Base-by-base conservation (phyloP, 2,797 vertebrate genomes). In the Tokudaia tokunoshimensis region DNA sequence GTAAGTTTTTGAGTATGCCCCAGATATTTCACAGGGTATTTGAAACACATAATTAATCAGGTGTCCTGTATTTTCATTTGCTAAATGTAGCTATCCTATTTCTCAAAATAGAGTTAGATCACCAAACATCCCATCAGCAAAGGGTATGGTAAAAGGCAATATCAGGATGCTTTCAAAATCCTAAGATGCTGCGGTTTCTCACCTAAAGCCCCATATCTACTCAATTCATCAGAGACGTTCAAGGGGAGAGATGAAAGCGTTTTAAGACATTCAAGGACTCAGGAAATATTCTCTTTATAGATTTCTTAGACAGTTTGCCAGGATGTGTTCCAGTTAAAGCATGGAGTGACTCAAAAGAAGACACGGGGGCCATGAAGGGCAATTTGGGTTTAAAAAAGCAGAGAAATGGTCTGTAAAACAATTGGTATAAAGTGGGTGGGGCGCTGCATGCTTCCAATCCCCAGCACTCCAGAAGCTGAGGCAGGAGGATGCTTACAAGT, bases 141-240 rank as follows among this genome's bases (percentile, higher is more conserved):
- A 14, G 52, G 29, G 22, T n/a, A 44, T 85, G 3, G 34, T 76
- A 88, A 92, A 67, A 86, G 63, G 37, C 17, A 89, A 24, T 74
- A 41, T 57, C 29, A 95, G 29, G 47, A 44, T 86, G 24, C 57
- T 82, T 95, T 92, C 26, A 96, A 87, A 91, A 82, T 85, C 41
- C 4, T 5, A 72, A 93, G 76, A 75, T 34, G 47, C 31, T 83
- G 24, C n/a, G 34, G 75, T 87, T 83, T 94, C 89, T 57, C 61
- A 37, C 11, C 61, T 79, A 70, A 70, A 85, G 31, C 13, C 34
- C 13, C 9, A 31, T 41, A 44, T 26, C 44, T 89, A 84, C 19
- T n/a, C 15, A 72, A 67, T 47, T 59, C 78, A 83, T 92, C 78
- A 26, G 76, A 52, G 92, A 85, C 34, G 9, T 22, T 89, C 50